Base-by-base conservation (phyloP, 2,797 vertebrate genomes). In the Ispidina lecontei region DNA sequence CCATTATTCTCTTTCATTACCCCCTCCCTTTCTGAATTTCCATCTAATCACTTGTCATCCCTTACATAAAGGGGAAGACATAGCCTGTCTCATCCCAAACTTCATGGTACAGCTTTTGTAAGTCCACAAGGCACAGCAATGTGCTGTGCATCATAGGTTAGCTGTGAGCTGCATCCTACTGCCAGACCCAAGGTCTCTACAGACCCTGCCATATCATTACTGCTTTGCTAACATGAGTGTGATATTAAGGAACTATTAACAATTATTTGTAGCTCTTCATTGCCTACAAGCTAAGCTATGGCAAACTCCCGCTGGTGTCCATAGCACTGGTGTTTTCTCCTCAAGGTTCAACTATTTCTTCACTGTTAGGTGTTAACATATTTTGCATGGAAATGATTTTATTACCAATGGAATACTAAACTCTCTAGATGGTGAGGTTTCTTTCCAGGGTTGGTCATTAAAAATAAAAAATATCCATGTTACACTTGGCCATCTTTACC, bases 141-240 rank as follows among this genome's bases (percentile, higher is more conserved):
- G 31, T 14, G 17, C 31, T 20, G 5, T 8, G 23, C 56, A 11
- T 17, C 33, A 29, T 3, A 5, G 29, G 37, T 19, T 33, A 29
- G 17, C 23, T 8, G 3, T 2, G 25, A 78, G 33, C 51, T 14
- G 3, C n/a, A 7, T 51, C 67, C 59, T 26, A 17, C 49, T 49
- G 13, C 65, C 70, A 67, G 31, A 22, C 29, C 56, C 6, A 6
- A 8, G 44, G 33, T n/a, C 4, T 35, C 35, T 8, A n/a, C 2
- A 3, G 26, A 31, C 17, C 9, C 51, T 26, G 5, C 15, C 0
- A 0, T 6, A 28, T 37, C n/a, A 60, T 14, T 9, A 5, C 25
- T 7, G 2, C 37, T 23, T 29, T 4, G 1, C 59, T 65, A 26
- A 7, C 18, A 19, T 28, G 20, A 62, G 11, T 4, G 51, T 23